phyloP scores from a whole-genome alignment of 2,113 vertebrate genomes.

The Periophthalmodon schlosseri region DNA sequence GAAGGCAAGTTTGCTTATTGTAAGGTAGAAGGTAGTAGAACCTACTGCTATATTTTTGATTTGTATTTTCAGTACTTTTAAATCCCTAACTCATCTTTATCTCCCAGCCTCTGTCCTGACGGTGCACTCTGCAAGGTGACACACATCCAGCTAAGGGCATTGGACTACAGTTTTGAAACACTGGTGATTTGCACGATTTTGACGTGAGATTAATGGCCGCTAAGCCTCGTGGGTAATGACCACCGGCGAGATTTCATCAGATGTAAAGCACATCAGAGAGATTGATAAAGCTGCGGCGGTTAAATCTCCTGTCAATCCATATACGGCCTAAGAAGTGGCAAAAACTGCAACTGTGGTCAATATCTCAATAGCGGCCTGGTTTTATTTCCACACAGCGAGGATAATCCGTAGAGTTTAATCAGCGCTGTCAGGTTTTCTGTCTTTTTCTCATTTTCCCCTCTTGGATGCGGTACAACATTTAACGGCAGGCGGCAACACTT shows the following conservation, averaged over 20 bases:
- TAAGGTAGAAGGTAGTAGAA: not conserved
- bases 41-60: not conserved
- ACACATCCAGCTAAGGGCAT: not conserved
- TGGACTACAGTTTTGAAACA: constrained; percentile 16
- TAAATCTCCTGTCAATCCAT: constrained; percentile 32
- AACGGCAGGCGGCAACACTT: constrained; percentile 52
- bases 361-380: constrained; percentile 1
- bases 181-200: constrained; percentile 27
- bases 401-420: constrained; percentile 67
- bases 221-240: constrained; percentile 26
- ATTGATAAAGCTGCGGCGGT: constrained; percentile 33
- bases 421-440: constrained; percentile 51
- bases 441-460: constrained; percentile 32
- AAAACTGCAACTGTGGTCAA: not conserved
- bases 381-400: constrained; percentile 21
- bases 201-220: constrained; percentile 43
- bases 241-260: constrained; percentile 39
- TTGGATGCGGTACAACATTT: constrained; percentile 47
- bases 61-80: not conserved
- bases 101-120: constrained; percentile 1
- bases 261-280: constrained; percentile 32
- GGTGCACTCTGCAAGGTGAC: constrained; percentile 5
- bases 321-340: constrained; percentile 2
- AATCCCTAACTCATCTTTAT: constrained; percentile 12
- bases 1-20: too few species aligned